Percentiles rank a stretch among this genome's conserved stretches.
Evolutionary conservation across 2,888 invertebrate genomes (phyloP).

Genomic region (Heliconius erato): DNA sequence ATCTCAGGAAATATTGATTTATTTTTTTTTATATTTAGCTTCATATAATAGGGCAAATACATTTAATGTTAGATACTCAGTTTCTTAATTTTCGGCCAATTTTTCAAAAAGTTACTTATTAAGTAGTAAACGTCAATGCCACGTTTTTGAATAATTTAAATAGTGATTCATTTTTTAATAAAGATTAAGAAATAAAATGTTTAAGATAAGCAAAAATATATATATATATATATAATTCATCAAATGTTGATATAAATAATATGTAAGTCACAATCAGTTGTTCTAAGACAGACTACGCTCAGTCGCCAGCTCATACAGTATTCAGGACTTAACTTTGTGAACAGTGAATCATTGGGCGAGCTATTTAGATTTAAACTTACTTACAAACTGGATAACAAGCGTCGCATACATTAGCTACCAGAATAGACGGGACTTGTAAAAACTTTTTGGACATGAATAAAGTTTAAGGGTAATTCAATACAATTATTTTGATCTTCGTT

Average conservation of each 20-base stretch:
- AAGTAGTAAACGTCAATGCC: too few species aligned
- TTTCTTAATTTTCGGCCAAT: too few species aligned
- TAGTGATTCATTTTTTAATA: not conserved
- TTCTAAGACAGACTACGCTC: slow-evolving; percentile 20
- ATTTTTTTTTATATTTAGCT: too few species aligned
- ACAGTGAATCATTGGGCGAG: slow-evolving; percentile 41
- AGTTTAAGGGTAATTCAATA: not conserved
- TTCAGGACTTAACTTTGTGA: slow-evolving; percentile 36
- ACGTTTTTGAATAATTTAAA: too few species aligned
- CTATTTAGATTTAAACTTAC: slow-evolving; percentile 40
- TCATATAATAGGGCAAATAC: too few species aligned
- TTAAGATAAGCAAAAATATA: not conserved
- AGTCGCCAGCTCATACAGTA: slow-evolving; percentile 34
- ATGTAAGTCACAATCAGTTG: slow-evolving; percentile 3
- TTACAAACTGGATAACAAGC: slow-evolving; percentile 37
- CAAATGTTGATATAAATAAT: not conserved
- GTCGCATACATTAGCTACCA: slow-evolving; percentile 23
- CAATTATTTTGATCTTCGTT: slow-evolving; percentile 8
- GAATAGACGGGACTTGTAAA: slow-evolving; percentile 16
- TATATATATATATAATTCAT: too few species aligned
- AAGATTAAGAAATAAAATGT: not conserved
- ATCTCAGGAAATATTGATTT: too few species aligned
- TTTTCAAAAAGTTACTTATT: too few species aligned
- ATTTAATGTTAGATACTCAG: too few species aligned
- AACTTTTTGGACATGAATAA: slow-evolving; percentile 14